phyloP scores from a whole-genome alignment of 2,113 vertebrate genomes.

The Pseudopipra pipra region DNA sequence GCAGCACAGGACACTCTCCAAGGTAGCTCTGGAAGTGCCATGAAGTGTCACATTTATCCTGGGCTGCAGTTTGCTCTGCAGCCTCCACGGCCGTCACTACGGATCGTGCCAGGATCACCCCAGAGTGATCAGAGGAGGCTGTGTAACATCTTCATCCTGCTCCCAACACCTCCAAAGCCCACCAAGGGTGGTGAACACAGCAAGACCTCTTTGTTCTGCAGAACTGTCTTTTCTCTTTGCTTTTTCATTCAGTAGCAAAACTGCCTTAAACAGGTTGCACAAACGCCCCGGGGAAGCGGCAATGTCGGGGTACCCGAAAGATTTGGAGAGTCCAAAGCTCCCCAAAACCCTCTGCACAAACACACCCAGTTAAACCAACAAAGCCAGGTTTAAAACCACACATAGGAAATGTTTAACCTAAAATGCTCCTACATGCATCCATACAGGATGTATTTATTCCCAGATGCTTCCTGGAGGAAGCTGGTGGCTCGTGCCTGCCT shows the following conservation, averaged over 20 bases:
- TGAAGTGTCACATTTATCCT: neutral
- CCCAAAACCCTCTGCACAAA: neutral
- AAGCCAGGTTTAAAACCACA: neutral
- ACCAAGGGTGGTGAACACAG: accelerated
- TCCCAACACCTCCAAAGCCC: neutral
- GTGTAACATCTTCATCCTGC: accelerated
- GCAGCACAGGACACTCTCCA: neutral
- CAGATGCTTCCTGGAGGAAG: neutral
- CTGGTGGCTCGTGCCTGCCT: neutral
- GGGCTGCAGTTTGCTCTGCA: neutral
- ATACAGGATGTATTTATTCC: neutral
- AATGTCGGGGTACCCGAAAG: neutral
- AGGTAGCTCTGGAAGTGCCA: neutral
- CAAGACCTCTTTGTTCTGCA: accelerated
- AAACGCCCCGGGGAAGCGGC: neutral
- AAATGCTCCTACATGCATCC: neutral
- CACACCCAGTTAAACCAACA: neutral
- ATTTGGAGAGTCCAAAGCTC: too few species aligned
- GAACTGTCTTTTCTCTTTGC: neutral
- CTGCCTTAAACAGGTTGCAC: neutral
- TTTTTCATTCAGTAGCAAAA: neutral
- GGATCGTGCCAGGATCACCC: accelerated
- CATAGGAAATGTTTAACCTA: neutral
- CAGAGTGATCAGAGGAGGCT: accelerated
- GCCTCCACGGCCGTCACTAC: accelerated